Evolutionary conservation across 1,140 invertebrate species (phyloP).

Genomic region (Lepidurus apus): DNA sequence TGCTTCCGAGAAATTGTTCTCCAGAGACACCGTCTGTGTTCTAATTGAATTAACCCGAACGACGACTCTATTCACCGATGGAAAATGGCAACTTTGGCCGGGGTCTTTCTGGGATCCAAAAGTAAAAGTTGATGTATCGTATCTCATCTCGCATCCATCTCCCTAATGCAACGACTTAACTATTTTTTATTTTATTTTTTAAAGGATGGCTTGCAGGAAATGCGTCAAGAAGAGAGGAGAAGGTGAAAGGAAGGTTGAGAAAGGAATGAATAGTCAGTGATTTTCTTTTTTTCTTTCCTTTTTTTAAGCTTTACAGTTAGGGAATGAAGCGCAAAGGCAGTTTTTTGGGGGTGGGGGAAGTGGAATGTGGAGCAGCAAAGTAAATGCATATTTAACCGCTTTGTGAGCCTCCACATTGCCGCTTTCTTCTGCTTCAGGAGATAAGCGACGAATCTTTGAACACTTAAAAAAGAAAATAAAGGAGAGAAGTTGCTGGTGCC

Average conservation of each 20-base stretch:
- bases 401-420: constrained; percentile 13
- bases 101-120: neutral
- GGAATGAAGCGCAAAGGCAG: neutral
- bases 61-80: neutral
- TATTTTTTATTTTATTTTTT: neutral
- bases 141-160: constrained; percentile 18
- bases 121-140: constrained; percentile 10
- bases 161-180: neutral
- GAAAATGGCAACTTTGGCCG: neutral
- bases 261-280: neutral
- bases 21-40: constrained; percentile 8
- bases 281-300: neutral
- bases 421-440: neutral
- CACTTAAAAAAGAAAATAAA: neutral
- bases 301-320: neutral
- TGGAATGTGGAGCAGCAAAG: constrained; percentile 18
- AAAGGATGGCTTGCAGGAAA: constrained; percentile 15
- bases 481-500: neutral
- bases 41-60: neutral
- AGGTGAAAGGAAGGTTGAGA: constrained; percentile 9
- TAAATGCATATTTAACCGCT: constrained; percentile 22
- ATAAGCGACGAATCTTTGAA: constrained; percentile 2
- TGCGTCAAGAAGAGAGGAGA: constrained; percentile 11
- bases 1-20: constrained; percentile 6
- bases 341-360: neutral